A percentile compares a stretch with the other conserved stretches of the same genome.
These are phyloP conservation scores for Leucopternis melanops DNA, from an alignment of 2,113 vertebrate genomes.

Conservation along the genomic window DNA sequence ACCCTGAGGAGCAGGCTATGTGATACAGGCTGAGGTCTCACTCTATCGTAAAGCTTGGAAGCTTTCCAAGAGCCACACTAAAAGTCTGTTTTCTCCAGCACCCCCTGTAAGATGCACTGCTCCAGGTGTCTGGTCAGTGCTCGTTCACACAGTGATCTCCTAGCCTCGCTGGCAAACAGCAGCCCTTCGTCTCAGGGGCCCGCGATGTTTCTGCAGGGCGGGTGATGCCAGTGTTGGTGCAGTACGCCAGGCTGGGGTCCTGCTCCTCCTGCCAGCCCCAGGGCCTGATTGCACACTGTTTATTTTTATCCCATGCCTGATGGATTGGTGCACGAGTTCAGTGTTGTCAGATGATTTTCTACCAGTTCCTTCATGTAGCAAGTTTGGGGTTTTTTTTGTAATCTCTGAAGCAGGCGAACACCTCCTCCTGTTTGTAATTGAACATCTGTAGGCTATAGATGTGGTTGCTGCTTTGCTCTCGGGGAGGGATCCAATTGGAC, in stretches of 20 bases:
- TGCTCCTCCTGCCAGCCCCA: neutral
- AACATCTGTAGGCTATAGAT: neutral
- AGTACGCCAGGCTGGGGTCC: neutral
- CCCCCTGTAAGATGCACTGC: neutral
- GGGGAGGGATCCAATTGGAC: neutral
- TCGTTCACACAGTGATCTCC: accelerated
- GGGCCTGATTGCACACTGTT: neutral
- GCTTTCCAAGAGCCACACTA: neutral
- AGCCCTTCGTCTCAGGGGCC: neutral
- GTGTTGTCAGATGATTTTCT: neutral
- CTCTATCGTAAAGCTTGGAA: neutral
- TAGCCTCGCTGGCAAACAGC: accelerated
- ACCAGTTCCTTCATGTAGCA: neutral
- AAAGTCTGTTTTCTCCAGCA: neutral
- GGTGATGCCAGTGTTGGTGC: accelerated
- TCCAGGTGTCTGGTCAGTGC: neutral
- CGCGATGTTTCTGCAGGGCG: accelerated
- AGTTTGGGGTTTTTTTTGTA: neutral
- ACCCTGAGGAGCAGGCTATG: neutral
- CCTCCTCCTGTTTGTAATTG: neutral
- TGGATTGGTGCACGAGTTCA: accelerated
- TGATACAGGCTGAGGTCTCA: neutral
- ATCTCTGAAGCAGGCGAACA: neutral
- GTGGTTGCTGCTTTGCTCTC: neutral
- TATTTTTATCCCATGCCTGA: neutral